A percentile compares a stretch with the other conserved stretches of the same genome.
Evolutionary conservation across 2,113 vertebrate genomes (phyloP).

Genomic region (Pseudois nayaur): DNA sequence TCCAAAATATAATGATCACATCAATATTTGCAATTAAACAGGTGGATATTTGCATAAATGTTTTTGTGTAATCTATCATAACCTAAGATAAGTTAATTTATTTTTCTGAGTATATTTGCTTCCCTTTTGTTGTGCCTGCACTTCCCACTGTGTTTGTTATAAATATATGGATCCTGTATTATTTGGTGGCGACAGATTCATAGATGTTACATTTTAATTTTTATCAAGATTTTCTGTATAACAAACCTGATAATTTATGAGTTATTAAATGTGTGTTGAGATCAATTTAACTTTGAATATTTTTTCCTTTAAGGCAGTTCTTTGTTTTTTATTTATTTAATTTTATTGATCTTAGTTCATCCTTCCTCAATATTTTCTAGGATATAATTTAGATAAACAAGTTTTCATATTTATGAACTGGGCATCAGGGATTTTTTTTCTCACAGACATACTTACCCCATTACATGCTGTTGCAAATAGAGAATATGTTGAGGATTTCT

Average conservation of each 20-base stretch:
- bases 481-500: not conserved
- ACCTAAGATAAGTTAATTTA: not conserved
- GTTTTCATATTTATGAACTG: not conserved
- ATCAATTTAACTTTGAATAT: not conserved
- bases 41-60: too few species aligned
- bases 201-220: not conserved
- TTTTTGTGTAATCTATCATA: not conserved
- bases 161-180: not conserved
- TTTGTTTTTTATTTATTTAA: not conserved
- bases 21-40: not conserved
- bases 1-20: not conserved
- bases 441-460: not conserved
- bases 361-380: not conserved
- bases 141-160: not conserved
- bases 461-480: not conserved
- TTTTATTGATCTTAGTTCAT: not conserved
- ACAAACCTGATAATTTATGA: not conserved
- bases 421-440: not conserved
- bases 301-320: not conserved
- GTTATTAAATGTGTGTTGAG: not conserved
- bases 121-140: not conserved
- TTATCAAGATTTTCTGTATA: not conserved
- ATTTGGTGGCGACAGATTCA: not conserved
- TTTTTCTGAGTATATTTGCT: not conserved
- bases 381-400: not conserved